Conservation (phyloP, 1,140 invertebrate genomes). For the Nephila pilipes region DNA sequence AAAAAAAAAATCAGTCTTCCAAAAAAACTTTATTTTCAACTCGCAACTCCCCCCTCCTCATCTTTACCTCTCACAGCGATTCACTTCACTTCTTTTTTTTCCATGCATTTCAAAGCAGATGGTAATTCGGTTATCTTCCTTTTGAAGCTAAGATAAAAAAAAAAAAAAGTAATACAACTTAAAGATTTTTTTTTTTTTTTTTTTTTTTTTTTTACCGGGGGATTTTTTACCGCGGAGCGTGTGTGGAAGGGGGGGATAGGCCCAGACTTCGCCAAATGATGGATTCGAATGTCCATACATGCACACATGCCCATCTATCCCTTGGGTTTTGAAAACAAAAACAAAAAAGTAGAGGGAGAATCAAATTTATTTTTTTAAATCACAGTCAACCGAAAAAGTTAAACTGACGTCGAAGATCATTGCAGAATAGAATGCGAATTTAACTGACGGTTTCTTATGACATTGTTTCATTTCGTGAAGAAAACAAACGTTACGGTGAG, state of each 20-base stretch:
- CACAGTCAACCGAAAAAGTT: constrained; percentile 62
- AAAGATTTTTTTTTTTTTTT: neutral
- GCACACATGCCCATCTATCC: constrained; percentile 26
- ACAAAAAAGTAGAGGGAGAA: neutral
- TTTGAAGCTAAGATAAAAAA: constrained; percentile 47
- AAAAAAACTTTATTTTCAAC: constrained; percentile 54
- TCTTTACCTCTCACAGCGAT: constrained; percentile 27
- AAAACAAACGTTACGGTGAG: neutral
- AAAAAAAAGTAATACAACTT: constrained; percentile 55
- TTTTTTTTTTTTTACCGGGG: neutral
- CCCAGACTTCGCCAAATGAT: constrained; percentile 66
- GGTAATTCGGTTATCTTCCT: constrained; percentile 72
- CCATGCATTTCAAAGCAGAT: constrained; percentile 70
- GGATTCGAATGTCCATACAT: constrained; percentile 66
- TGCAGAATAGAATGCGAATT: constrained; percentile 41
- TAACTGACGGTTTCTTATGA: constrained; percentile 45
- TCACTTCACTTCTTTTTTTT: constrained; percentile 14
- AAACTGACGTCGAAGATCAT: constrained; percentile 46
- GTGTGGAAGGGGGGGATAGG: neutral
- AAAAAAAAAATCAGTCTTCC: constrained; percentile 20
- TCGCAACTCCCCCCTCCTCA: neutral
- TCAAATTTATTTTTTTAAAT: constrained; percentile 65
- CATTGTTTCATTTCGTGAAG: constrained; percentile 51
- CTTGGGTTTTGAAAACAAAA: neutral
- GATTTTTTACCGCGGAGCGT: neutral